Conservation (phyloP, 2,797 vertebrate genomes). For the Acanthurus tractus region DNA sequence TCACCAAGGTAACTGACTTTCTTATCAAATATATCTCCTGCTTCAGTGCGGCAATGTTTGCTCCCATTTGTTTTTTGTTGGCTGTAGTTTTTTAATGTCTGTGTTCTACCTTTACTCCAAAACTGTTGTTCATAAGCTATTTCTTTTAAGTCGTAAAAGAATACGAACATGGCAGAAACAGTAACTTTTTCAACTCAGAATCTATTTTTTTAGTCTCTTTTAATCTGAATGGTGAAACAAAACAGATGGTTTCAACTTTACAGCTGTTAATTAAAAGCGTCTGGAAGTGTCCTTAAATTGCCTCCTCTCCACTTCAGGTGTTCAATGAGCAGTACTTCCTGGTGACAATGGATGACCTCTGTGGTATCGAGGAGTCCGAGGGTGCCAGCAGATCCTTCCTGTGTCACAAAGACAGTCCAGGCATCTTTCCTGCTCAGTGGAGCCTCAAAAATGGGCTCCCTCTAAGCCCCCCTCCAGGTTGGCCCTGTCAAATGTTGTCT, state of each 20-base stretch:
- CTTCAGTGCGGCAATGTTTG: constrained; percentile 11
- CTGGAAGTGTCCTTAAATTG: background rate
- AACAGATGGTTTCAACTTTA: background rate
- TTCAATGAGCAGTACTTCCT: constrained; percentile 92
- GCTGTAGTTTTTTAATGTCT: constrained; percentile 1
- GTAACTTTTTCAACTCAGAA: background rate
- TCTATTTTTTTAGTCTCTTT: background rate
- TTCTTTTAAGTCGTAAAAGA: background rate
- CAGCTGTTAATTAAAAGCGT: background rate
- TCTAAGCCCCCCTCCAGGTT: constrained; percentile 92
- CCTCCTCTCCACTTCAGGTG: constrained; percentile 84
- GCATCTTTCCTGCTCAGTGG: constrained; percentile 96
- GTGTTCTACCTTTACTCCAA: background rate
- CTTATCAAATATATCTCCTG: constrained; percentile 45
- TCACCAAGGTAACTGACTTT: constrained; percentile 90
- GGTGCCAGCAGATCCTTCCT: constrained; percentile 83
- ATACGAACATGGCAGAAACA: background rate
- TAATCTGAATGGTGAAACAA: background rate
- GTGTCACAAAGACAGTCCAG: constrained; percentile 90
- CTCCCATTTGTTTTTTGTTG: constrained; percentile 21
- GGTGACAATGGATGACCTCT: constrained; percentile 92
- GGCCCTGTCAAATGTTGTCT: constrained; percentile 18
- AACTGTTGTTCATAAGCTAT: background rate
- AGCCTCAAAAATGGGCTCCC: constrained; percentile 94
- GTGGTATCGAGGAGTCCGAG: constrained; percentile 80